phyloP scores from a whole-genome alignment of 2,888 invertebrate genomes.

The Parnassius glacialis region DNA sequence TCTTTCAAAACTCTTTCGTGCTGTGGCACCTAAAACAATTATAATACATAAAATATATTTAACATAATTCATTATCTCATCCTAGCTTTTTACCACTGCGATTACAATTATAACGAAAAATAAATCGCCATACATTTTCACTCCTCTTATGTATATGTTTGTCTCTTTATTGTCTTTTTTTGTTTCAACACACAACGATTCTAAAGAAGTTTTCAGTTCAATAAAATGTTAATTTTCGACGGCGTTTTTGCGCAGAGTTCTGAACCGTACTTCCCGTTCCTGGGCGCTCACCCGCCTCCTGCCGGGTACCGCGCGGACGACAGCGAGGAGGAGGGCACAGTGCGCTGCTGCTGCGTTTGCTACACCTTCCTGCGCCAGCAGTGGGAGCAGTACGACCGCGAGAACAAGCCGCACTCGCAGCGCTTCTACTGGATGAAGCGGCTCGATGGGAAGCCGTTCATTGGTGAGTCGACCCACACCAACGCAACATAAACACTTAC shows the following conservation, averaged over 20 bases:
- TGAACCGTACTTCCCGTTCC: slow-evolving; percentile 94
- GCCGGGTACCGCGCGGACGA: slow-evolving; percentile 83
- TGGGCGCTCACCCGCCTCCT: slow-evolving; percentile 94
- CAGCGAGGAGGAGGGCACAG: slow-evolving; percentile 74
- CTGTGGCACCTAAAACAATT: no score
- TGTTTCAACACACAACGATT: no score
- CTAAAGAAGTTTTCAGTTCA: no score
- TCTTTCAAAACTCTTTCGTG: no score
- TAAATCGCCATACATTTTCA: no score
- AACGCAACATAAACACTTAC: no score
- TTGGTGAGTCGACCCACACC: slow-evolving; percentile 66
- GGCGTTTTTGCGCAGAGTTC: slow-evolving; percentile 53
- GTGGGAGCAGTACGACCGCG: slow-evolving; percentile 94
- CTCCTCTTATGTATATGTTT: no score
- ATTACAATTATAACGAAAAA: no score
- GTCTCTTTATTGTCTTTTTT: no score
- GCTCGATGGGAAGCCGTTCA: slow-evolving; percentile 93
- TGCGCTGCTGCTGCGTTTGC: slow-evolving; percentile 92
- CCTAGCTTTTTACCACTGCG: no score
- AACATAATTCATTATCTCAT: no score
- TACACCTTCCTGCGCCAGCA: slow-evolving; percentile 92
- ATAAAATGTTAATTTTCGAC: background rate
- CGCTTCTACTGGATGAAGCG: slow-evolving; percentile 96
- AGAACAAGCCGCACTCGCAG: slow-evolving; percentile 91
- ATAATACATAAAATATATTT: no score